Base-by-base conservation (phyloP, 1,140 invertebrate genomes). In the Linepithema humile region DNA sequence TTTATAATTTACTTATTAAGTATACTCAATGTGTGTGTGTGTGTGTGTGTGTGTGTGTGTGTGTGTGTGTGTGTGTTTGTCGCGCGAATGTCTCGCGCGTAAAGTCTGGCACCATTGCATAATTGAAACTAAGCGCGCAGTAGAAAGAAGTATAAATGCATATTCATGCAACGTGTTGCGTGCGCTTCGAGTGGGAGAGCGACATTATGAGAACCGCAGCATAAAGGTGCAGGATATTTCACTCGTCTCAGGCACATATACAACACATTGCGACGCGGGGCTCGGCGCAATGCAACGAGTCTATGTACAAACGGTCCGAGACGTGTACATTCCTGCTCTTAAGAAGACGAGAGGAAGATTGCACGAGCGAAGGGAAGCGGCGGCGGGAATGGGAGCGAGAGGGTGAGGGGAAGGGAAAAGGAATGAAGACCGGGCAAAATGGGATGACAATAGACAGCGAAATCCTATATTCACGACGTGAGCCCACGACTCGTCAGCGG, bases 381-480 rank as follows among this genome's bases (percentile, higher is more conserved):
- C 7, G 45, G 38, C 26, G 9, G n/a, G 4, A 32, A 17, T 10
- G 12, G 17, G 17, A 38, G 29, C 65, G 32, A 78, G 20, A 38
- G n/a, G 26, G 23, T 40, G 15, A 1, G 32, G 26, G 17, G 20
- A 10, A 23, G 38, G 12, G 15, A 43, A 23, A 35, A 9, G 15
- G 67, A 38, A 4, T 32, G 67, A 70, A n/a, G 48, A n/a, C n/a
- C 65, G n/a, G 40, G 23, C 23, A 32, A 35, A 73, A 83, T 62
- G 17, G 43, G n/a, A 60, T 53, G 38, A 65, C 57, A 57, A 17
- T 10, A 26, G 29, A 62, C 3, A 2, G n/a, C 82, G 73, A 80
- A 84, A 89, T 78, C 65, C 82, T 74, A 57, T 69, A 69, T 29
- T 60, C 84, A 64, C 57, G 32, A 62, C 74, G 78, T 59, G 57